Evolutionary conservation across 2,888 invertebrate genomes (phyloP).

Genomic region (Polydrusus pterygomalis): DNA sequence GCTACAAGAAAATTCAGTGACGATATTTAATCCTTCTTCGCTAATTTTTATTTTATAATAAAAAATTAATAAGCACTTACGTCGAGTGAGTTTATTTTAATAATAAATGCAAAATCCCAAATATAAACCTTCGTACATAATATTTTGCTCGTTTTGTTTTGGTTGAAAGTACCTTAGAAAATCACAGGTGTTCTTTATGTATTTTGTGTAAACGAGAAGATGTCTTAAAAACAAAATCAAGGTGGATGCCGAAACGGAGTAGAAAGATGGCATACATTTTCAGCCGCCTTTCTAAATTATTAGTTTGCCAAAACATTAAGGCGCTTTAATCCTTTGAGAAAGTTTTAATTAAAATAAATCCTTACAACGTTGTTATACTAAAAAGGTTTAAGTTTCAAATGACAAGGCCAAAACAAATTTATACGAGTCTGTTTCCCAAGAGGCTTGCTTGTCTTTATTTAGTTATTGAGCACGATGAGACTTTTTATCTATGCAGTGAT

Average conservation of each 20-base stretch:
- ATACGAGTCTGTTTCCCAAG: too few species aligned
- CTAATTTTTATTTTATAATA: too few species aligned
- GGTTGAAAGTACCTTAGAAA: neutral
- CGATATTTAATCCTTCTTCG: too few species aligned
- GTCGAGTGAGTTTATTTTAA: too few species aligned
- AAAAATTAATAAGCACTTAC: too few species aligned
- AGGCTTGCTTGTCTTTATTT: too few species aligned
- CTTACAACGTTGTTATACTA: neutral
- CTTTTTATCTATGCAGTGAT: too few species aligned
- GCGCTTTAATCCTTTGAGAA: neutral
- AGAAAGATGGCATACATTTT: neutral
- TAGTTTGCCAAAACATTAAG: neutral
- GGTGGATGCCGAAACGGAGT: neutral
- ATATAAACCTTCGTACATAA: neutral
- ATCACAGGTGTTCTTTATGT: conserved; percentile 2
- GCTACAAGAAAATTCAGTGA: too few species aligned
- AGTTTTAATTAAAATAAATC: conserved; percentile 3
- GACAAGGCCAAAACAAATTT: neutral
- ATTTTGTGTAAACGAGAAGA: neutral
- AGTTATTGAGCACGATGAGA: too few species aligned
- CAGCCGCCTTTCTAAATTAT: neutral
- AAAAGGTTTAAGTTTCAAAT: neutral
- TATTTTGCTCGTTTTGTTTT: neutral
- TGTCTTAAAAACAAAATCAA: neutral
- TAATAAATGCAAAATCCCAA: neutral